Evolutionary conservation across 2,888 invertebrate genomes (phyloP).

Genomic region (Ophonus ardosiacus): DNA sequence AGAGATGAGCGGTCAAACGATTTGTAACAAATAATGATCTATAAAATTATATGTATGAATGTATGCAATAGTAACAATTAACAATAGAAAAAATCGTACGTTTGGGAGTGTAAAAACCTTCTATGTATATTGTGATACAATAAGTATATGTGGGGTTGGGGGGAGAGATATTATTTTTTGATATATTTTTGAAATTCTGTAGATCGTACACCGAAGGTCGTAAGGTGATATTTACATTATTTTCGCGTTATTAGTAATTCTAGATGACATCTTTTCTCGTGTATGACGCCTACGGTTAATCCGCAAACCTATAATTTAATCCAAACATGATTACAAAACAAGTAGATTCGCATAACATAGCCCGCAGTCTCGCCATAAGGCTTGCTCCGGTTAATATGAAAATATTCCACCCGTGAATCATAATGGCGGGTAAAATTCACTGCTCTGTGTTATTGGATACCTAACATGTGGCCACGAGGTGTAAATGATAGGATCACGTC

Average conservation of each 20-base stretch:
- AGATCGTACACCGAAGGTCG: background rate
- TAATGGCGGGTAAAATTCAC: slow-evolving; percentile 10
- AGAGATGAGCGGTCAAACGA: too few species aligned
- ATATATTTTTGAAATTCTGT: too few species aligned
- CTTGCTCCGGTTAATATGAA: slow-evolving; percentile 26
- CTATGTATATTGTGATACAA: too few species aligned
- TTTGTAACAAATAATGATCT: too few species aligned
- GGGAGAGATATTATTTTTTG: too few species aligned
- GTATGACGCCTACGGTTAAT: background rate
- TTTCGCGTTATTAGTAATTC: background rate
- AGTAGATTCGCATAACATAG: slow-evolving; percentile 16
- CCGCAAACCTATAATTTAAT: slow-evolving; percentile 31
- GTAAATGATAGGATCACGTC: slow-evolving; percentile 47
- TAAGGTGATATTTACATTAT: background rate
- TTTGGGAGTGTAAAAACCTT: too few species aligned
- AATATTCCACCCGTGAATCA: slow-evolving; percentile 29
- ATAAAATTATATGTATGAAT: too few species aligned
- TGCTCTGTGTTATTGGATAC: slow-evolving; percentile 16
- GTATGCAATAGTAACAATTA: too few species aligned
- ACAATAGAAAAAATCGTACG: too few species aligned
- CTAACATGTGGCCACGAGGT: slow-evolving; percentile 44
- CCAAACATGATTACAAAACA: slow-evolving; percentile 41
- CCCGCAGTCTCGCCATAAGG: background rate
- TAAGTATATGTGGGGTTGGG: too few species aligned
- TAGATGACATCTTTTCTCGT: slow-evolving; percentile 4